Percentiles rank a stretch among this genome's conserved stretches.
Evolutionary conservation across 2,888 invertebrate genomes (phyloP).

Genomic region (Omphaloscelis lunosa): DNA sequence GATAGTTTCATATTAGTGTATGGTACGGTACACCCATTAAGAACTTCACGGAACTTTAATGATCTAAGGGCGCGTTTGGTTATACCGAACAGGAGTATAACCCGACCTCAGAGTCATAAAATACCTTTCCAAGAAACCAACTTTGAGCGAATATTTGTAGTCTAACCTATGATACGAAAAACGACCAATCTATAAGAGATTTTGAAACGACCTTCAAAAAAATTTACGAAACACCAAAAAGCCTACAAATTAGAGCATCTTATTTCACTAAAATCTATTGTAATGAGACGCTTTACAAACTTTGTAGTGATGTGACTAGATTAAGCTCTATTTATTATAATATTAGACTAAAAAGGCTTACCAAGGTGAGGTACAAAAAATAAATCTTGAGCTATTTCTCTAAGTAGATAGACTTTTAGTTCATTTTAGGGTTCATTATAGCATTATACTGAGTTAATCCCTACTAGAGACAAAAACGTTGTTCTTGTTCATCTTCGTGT

Average conservation of each 20-base stretch:
- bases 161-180: neutral
- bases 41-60: conserved; percentile 44
- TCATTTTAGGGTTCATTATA: neutral
- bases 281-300: neutral
- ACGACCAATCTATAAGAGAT: neutral
- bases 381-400: no score
- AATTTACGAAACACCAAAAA: neutral
- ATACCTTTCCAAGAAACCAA: neutral
- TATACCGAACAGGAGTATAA: conserved; percentile 25
- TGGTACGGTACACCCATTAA: conserved; percentile 23
- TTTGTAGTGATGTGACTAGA: neutral
- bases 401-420: neutral
- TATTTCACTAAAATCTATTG: neutral
- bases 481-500: no score
- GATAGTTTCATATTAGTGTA: conserved; percentile 40
- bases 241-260: neutral
- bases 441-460: neutral
- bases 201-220: neutral
- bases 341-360: neutral
- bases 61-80: conserved; percentile 30
- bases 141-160: neutral
- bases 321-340: neutral
- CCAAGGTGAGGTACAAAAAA: neutral
- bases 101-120: neutral
- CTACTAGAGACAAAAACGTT: neutral